Percentiles rank a stretch among this genome's conserved stretches.
phyloP scores from a whole-genome alignment of 2,113 vertebrate species.

The Protobothrops mucrosquamatus region DNA sequence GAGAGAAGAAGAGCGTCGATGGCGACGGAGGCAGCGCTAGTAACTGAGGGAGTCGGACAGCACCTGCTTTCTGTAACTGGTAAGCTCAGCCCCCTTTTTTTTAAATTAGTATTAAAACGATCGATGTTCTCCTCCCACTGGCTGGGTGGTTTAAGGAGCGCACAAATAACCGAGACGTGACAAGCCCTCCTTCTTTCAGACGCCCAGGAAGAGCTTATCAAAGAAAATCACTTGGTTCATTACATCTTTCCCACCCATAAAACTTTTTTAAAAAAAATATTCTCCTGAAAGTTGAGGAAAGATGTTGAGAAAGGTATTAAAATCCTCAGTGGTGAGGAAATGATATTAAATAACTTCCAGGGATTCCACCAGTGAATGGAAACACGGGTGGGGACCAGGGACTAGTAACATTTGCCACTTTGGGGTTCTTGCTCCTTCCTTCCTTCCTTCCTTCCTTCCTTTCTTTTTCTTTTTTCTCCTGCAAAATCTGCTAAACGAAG shows the following conservation, averaged over 20 bases:
- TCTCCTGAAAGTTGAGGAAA: background rate
- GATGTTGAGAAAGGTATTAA: background rate
- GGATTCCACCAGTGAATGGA: background rate
- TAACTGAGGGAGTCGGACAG: slow-evolving; percentile 6
- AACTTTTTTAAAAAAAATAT: no score
- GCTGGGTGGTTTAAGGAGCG: slow-evolving; percentile 22
- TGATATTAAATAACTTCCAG: background rate
- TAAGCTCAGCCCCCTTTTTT: slow-evolving; percentile 3
- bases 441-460: no score
- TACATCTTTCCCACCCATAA: background rate
- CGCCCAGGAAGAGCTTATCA: slow-evolving; percentile 25
- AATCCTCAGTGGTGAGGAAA: background rate
- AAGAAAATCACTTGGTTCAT: background rate
- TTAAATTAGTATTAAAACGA: slow-evolving; percentile 1
- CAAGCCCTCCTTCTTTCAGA: background rate
- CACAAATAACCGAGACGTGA: slow-evolving; percentile 4
- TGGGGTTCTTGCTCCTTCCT: background rate
- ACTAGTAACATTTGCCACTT: background rate
- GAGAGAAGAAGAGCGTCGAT: slow-evolving; percentile 14
- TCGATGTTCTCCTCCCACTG: slow-evolving; percentile 43
- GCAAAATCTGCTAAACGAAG: background rate
- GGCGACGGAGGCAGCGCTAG: background rate
- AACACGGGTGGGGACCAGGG: background rate
- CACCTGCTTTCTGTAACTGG: slow-evolving; percentile 28
- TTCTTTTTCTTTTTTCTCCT: background rate